Conservation (phyloP, 53 echinoderm and acorn worm species). For the Mesocentrotus franciscanus region DNA sequence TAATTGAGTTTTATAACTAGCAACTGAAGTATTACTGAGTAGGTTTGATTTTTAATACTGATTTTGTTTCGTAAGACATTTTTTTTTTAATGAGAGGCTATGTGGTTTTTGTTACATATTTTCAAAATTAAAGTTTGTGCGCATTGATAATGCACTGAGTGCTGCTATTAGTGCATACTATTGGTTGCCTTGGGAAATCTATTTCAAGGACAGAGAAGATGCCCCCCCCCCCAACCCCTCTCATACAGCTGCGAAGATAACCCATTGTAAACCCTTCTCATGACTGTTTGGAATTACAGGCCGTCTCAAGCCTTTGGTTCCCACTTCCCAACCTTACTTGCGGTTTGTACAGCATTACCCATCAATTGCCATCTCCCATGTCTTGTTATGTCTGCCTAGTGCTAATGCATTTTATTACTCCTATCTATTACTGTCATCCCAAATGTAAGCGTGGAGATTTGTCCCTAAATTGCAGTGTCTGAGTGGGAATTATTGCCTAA, state of each 20-base stretch:
- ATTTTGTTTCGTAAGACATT: no score
- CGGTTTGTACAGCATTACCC: slow-evolving; percentile 33
- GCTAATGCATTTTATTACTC: neutral
- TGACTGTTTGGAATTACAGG: neutral
- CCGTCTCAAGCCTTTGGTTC: neutral
- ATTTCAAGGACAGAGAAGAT: neutral
- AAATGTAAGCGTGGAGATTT: slow-evolving; percentile 21
- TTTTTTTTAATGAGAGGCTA: no score
- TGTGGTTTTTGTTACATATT: no score
- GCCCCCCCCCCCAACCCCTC: neutral
- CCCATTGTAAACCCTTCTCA: neutral
- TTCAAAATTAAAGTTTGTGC: no score
- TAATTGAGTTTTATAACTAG: no score
- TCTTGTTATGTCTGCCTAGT: neutral
- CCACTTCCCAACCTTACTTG: neutral
- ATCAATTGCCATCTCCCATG: neutral
- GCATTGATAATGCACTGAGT: no score
- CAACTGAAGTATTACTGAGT: no score
- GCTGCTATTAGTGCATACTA: no score
- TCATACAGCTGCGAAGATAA: neutral
- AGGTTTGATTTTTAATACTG: no score
- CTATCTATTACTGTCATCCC: slow-evolving; percentile 2
- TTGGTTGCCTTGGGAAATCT: neutral
- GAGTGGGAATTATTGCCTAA: slow-evolving; percentile 25
- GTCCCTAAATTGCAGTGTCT: slow-evolving; percentile 32